A percentile compares a stretch with the other conserved stretches of the same genome.
phyloP scores from a whole-genome alignment of 2,888 invertebrate genomes.

The Tetheella fluctuosa region DNA sequence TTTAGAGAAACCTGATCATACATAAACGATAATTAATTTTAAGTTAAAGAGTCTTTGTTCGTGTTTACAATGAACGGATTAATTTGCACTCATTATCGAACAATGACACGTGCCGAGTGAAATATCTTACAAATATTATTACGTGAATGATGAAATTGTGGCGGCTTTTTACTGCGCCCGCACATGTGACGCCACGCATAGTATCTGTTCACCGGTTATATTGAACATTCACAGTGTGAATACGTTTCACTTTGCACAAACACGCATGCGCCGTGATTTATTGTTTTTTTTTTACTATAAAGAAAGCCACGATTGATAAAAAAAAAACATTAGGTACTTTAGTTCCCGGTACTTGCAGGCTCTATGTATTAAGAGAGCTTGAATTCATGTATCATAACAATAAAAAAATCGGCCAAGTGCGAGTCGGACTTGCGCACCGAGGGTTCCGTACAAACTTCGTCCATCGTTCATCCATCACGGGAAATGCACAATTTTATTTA shows the following conservation, averaged over 20 bases:
- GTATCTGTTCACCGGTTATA: constrained; percentile 9
- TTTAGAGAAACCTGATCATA: not conserved
- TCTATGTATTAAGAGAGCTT: too few species aligned
- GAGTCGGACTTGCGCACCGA: too few species aligned
- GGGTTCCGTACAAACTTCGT: too few species aligned
- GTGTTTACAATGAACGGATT: not conserved
- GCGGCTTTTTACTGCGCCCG: constrained; percentile 25
- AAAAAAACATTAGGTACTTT: not conserved
- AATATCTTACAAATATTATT: not conserved
- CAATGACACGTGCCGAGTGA: constrained; percentile 15
- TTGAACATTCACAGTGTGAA: constrained; percentile 24
- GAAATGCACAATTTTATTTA: too few species aligned
- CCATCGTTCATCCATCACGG: too few species aligned
- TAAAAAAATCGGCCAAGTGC: too few species aligned
- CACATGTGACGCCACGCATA: constrained; percentile 34
- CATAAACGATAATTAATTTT: not conserved
- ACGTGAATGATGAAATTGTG: constrained; percentile 34
- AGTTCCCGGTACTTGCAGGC: not conserved
- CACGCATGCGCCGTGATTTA: constrained; percentile 28
- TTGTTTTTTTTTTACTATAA: constrained; percentile 18
- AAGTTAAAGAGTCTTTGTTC: not conserved
- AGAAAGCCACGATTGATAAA: constrained; percentile 7
- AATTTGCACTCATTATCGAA: constrained; percentile 19
- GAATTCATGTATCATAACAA: too few species aligned
- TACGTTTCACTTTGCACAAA: constrained; percentile 43